Evolutionary conservation across 2,888 invertebrate genomes (phyloP).

Genomic region (Drosophila kanekoi): DNA sequence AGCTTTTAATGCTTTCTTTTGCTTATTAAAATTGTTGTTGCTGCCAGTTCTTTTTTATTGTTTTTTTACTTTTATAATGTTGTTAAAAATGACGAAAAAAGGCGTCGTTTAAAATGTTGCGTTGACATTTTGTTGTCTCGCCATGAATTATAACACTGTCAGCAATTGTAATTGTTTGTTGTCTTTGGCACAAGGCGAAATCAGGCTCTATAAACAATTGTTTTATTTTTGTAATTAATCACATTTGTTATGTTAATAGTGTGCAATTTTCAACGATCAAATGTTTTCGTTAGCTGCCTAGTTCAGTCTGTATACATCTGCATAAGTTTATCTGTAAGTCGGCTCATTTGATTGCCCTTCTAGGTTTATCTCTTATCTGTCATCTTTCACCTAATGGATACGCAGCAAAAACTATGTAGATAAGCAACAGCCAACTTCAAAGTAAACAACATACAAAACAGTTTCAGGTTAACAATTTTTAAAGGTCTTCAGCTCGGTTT

Average conservation of each 20-base stretch:
- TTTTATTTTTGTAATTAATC: neutral
- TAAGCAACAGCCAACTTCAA: neutral
- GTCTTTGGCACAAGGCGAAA: slow-evolving; percentile 6
- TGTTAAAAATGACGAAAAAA: slow-evolving; percentile 45
- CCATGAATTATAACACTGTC: slow-evolving; percentile 46
- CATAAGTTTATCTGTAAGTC: too few relatives aligned
- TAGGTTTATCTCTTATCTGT: too few relatives aligned
- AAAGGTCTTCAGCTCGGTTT: neutral
- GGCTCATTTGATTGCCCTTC: too few relatives aligned
- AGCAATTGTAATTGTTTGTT: slow-evolving; percentile 31
- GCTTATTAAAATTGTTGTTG: slow-evolving; percentile 53
- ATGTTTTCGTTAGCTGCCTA: too few relatives aligned
- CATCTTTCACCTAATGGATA: too few relatives aligned
- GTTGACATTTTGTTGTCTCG: slow-evolving; percentile 29
- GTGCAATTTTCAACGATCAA: too few relatives aligned
- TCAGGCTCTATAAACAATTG: neutral
- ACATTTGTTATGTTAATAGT: too few relatives aligned
- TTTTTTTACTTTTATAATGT: slow-evolving; percentile 24
- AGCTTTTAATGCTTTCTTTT: slow-evolving; percentile 59
- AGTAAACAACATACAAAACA: neutral
- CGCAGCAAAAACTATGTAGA: too few relatives aligned
- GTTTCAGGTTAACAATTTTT: neutral
- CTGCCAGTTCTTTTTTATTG: slow-evolving; percentile 19
- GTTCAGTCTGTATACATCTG: too few relatives aligned
- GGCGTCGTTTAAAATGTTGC: slow-evolving; percentile 35